phyloP scores from a whole-genome alignment of 2,797 vertebrate species.

The Leptoclinus maculatus region DNA sequence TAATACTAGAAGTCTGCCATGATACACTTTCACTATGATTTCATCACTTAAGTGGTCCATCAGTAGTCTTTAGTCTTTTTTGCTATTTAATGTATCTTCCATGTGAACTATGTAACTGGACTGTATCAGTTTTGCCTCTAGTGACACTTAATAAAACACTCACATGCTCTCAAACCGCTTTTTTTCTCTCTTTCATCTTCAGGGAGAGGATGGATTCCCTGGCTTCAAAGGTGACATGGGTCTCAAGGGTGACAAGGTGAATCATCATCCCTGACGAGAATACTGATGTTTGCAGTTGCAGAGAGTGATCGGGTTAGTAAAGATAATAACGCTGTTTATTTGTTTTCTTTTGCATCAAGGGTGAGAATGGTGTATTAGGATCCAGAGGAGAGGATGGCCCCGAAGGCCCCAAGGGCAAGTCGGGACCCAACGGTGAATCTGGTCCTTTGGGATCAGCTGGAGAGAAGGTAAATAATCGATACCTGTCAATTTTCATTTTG shows the following conservation, averaged over 20 bases:
- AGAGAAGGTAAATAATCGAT: constrained; percentile 89
- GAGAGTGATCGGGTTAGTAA: background rate
- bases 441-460: constrained; percentile 92
- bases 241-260: constrained; percentile 95
- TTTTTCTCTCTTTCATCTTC: constrained; percentile 42
- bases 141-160: background rate
- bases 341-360: constrained; percentile 66
- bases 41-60: constrained; percentile 5
- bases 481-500: background rate
- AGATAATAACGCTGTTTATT: background rate
- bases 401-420: constrained; percentile 96
- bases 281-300: background rate
- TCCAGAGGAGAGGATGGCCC: constrained; percentile 96
- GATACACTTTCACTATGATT: constrained; percentile 4
- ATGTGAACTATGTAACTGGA: background rate
- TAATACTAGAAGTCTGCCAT: background rate
- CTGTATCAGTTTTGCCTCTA: background rate
- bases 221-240: constrained; percentile 99
- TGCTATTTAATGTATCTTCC: background rate
- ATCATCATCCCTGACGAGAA: constrained; percentile 30
- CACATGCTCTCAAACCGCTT: constrained; percentile 4
- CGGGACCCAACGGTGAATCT: constrained; percentile 91
- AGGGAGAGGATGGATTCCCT: constrained; percentile 99
- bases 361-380: constrained; percentile 82
- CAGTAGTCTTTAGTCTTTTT: background rate